phyloP scores from a whole-genome alignment of 2,113 vertebrate species.

The Parus major region DNA sequence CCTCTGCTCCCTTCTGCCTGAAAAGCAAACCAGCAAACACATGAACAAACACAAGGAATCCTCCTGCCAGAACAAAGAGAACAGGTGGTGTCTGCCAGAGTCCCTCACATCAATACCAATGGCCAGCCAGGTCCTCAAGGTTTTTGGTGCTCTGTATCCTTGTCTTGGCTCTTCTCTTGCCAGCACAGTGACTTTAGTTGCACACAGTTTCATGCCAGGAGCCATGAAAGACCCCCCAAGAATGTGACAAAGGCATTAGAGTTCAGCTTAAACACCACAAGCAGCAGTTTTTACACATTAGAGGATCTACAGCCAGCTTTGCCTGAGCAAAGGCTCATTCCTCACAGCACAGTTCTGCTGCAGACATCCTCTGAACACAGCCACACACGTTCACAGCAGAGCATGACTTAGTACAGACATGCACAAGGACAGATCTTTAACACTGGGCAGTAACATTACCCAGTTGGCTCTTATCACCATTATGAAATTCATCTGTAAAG shows the following conservation, averaged over 20 bases:
- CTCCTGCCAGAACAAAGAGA: background rate
- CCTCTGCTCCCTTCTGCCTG: background rate
- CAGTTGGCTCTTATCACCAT: background rate
- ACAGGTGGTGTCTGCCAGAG: background rate
- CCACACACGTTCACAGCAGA: background rate
- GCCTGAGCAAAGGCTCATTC: background rate
- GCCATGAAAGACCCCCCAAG: background rate
- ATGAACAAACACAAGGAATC: background rate
- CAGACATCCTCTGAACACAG: background rate
- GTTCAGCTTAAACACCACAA: background rate
- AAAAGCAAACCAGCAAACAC: background rate
- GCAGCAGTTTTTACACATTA: background rate
- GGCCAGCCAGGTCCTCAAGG: background rate
- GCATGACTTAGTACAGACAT: background rate
- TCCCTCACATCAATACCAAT: background rate
- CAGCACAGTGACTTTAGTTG: background rate
- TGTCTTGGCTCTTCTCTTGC: background rate
- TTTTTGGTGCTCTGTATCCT: background rate
- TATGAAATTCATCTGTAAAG: slow-evolving; percentile 4
- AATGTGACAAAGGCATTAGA: background rate
- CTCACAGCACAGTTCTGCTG: background rate
- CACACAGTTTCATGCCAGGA: background rate
- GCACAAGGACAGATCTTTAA: background rate
- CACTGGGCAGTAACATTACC: background rate
- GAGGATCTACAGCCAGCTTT: background rate